A percentile compares a stretch with the other conserved stretches of the same genome.
Evolutionary conservation across 2,888 invertebrate genomes (phyloP).

Genomic region (Dasypogon diadema): DNA sequence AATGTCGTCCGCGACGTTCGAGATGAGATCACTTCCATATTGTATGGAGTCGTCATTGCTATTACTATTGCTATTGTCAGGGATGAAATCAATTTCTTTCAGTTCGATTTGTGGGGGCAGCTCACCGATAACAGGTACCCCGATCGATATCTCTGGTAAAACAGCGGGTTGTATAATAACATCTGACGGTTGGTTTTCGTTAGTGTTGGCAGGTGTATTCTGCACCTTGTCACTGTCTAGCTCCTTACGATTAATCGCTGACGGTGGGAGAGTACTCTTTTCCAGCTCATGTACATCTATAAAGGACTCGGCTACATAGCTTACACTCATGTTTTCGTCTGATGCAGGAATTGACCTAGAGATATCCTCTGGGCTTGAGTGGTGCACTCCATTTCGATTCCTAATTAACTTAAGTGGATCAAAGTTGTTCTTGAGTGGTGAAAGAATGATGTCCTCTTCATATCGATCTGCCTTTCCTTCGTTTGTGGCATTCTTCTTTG

Average conservation of each 20-base stretch:
- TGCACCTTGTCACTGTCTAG: neutral
- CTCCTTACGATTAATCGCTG: neutral
- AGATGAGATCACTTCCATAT: slow-evolving; percentile 67
- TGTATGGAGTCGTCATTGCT: slow-evolving; percentile 64
- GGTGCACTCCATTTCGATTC: slow-evolving; percentile 38
- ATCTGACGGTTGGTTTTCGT: slow-evolving; percentile 55
- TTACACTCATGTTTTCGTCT: slow-evolving; percentile 61
- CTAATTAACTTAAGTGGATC: slow-evolving; percentile 64
- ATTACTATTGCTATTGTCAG: slow-evolving; percentile 52
- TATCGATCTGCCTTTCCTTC: slow-evolving; percentile 59
- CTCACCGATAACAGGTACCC: slow-evolving; percentile 68
- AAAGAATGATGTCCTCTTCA: slow-evolving; percentile 67
- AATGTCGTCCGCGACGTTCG: slow-evolving; percentile 61
- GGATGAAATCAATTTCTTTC: slow-evolving; percentile 68
- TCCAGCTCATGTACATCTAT: slow-evolving; percentile 67
- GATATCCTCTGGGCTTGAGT: neutral
- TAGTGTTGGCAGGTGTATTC: slow-evolving; percentile 13
- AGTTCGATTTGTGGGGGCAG: slow-evolving; percentile 68
- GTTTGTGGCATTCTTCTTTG: slow-evolving; percentile 4
- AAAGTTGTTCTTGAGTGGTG: slow-evolving; percentile 63
- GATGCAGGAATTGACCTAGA: slow-evolving; percentile 26
- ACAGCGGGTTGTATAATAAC: slow-evolving; percentile 68
- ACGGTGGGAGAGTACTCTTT: slow-evolving; percentile 48
- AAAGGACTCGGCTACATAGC: slow-evolving; percentile 68
- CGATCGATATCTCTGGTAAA: slow-evolving; percentile 66